Evolutionary conservation across 2,113 vertebrate species (phyloP), one percentile per base, ranked within the genome.

Genomic region (Rhizomys pruinosus): DNA sequence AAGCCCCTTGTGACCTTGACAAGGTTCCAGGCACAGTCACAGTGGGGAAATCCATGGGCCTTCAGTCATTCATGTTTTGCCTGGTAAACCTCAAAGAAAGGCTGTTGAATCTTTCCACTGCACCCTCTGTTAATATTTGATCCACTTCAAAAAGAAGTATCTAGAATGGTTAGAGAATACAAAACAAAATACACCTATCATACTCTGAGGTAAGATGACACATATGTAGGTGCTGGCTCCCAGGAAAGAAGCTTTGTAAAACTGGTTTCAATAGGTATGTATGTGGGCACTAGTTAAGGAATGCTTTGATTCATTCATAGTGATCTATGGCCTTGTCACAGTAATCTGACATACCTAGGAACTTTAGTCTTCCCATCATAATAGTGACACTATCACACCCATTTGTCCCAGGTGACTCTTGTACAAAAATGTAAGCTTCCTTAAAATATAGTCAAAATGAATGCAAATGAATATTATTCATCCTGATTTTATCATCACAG

Each of bases 51-150:
- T 92, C 47, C 61, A 44, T 1, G 69, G 57, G 25, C 4, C 4
- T 89, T 80, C 78, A 76, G 77, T 42, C 12, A 44, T 77, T 79
- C 27, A 25, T 44, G 25, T 34, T 34, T 89, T 72, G 88, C 57
- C 72, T 68, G 72, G 29, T 96, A 80, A 92, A 89, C 25, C 44
- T 95, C 10, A 81, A n/a, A 78, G 64, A 57, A 55, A 76, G n/a
- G 11, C 55, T 69, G 74, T 61, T 79, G 55, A 16, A 25, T 44
- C 90, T 88, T 95, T 47, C 34, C 42, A 86, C 12, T 61, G 32
- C 1, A 91, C 2, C 22, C 42, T 86, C 63, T 92, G 29, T 79
- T 59, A 85, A 93, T 27, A 74, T 91, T 80, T 93, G 69, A 93
- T 42, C 19, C 34, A 55, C 27, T 68, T 39, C 57, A 17, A 29